Conservation (phyloP, 2,797 vertebrate genomes). For the Paratrypauchen microcephalus region DNA sequence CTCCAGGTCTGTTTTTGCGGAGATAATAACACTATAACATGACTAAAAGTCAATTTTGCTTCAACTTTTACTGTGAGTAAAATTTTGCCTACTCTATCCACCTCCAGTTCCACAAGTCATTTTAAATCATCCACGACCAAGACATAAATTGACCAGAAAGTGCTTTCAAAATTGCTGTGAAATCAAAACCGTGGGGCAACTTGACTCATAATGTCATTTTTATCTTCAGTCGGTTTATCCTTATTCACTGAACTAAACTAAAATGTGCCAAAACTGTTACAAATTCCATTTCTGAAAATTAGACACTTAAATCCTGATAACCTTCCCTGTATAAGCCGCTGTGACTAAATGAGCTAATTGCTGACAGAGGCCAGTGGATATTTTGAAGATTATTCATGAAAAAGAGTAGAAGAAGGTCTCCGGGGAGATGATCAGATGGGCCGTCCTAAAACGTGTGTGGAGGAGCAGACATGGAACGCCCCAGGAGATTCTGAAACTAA, state of each 20-base stretch:
- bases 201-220: not conserved
- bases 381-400: conserved; percentile 10
- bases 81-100: too few relatives aligned
- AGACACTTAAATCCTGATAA: not conserved
- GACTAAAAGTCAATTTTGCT: too few relatives aligned
- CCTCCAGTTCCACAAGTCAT: too few relatives aligned
- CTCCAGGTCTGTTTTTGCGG: too few relatives aligned
- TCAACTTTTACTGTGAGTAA: too few relatives aligned
- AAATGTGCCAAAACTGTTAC: not conserved
- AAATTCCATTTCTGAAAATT: not conserved
- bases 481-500: too few relatives aligned
- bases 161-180: not conserved
- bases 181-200: not conserved
- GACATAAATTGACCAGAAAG: too few relatives aligned
- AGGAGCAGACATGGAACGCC: conserved; percentile 35
- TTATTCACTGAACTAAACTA: not conserved
- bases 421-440: conserved; percentile 35
- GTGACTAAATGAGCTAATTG: not conserved
- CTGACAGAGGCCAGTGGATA: not conserved
- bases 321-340: not conserved
- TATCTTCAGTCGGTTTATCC: not conserved
- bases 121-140: too few relatives aligned
- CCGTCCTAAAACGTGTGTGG: too few relatives aligned
- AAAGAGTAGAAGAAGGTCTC: conserved; percentile 22
- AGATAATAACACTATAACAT: too few relatives aligned